These are phyloP conservation scores for Dynastes maya DNA, from an alignment of 2,888 invertebrate genomes.

Conservation along the genomic window DNA sequence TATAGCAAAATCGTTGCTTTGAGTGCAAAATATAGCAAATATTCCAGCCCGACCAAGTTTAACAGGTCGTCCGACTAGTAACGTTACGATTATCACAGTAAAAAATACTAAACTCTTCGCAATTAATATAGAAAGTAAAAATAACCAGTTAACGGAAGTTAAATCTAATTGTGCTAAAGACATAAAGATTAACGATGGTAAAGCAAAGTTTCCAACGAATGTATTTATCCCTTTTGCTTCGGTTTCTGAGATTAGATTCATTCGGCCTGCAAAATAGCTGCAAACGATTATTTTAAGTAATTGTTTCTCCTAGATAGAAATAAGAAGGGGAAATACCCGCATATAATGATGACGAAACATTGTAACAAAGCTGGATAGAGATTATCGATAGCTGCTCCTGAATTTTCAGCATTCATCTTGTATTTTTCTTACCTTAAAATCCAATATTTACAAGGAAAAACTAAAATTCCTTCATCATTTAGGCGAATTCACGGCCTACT, in stretches of 20 bases:
- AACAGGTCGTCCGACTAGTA: conserved; percentile 85
- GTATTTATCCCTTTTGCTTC: conserved; percentile 93
- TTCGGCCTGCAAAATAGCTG: conserved; percentile 89
- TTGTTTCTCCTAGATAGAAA: conserved; percentile 18
- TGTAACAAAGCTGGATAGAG: conserved; percentile 92
- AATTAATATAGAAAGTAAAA: conserved; percentile 87
- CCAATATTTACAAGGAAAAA: neutral
- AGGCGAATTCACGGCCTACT: neutral
- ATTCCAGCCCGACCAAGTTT: conserved; percentile 91
- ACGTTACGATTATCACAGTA: conserved; percentile 82
- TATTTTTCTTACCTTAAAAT: too few species aligned
- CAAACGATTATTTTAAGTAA: conserved; percentile 13
- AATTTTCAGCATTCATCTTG: conserved; percentile 30
- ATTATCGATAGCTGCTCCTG: conserved; percentile 78
- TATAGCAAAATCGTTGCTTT: conserved; percentile 97
- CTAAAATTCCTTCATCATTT: neutral
- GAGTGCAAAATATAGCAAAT: conserved; percentile 95
- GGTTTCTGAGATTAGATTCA: conserved; percentile 85
- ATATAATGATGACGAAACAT: conserved; percentile 92
- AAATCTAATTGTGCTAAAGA: conserved; percentile 90
- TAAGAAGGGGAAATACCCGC: conserved; percentile 78
- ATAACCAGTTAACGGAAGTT: conserved; percentile 90
- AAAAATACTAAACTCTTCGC: conserved; percentile 91
- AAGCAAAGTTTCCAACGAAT: conserved; percentile 93
- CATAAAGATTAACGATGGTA: conserved; percentile 93